Conservation (phyloP, 2,797 vertebrate genomes). For the Danio tinwini region DNA sequence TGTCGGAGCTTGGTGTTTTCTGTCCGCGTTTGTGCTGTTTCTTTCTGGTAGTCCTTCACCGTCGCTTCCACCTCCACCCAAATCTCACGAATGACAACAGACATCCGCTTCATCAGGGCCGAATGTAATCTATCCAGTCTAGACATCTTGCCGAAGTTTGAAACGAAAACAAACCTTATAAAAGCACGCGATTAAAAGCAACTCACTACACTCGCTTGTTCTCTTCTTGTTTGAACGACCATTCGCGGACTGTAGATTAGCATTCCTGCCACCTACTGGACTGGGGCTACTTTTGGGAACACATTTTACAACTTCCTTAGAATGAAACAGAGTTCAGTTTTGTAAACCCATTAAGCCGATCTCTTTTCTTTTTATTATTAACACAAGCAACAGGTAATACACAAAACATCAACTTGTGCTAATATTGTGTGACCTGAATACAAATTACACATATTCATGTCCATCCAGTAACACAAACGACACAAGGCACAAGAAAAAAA, state of each 20-base stretch:
- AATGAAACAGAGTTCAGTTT: no score
- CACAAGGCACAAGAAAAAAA: no score
- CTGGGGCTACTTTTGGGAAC: background rate
- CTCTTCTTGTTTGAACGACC: background rate
- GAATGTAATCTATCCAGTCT: conserved; percentile 75
- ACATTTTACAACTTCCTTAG: no score
- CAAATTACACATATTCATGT: no score
- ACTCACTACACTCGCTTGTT: background rate
- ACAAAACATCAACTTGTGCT: no score
- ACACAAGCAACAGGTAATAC: no score
- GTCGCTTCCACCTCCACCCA: conserved; percentile 79
- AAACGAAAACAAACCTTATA: background rate
- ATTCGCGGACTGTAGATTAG: background rate
- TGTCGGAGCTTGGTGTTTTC: conserved; percentile 78
- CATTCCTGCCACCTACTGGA: conserved; percentile 16
- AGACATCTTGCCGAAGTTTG: conserved; percentile 67
- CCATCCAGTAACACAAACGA: no score
- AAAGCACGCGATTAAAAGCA: background rate
- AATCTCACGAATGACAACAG: conserved; percentile 76
- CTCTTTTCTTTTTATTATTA: no score
- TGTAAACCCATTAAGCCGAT: no score
- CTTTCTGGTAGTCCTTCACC: conserved; percentile 78
- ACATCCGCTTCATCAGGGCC: conserved; percentile 76
- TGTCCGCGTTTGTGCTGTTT: conserved; percentile 69
- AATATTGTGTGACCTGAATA: no score